phyloP scores from a whole-genome alignment of 2,888 invertebrate genomes.

The Cephalotes varians region DNA sequence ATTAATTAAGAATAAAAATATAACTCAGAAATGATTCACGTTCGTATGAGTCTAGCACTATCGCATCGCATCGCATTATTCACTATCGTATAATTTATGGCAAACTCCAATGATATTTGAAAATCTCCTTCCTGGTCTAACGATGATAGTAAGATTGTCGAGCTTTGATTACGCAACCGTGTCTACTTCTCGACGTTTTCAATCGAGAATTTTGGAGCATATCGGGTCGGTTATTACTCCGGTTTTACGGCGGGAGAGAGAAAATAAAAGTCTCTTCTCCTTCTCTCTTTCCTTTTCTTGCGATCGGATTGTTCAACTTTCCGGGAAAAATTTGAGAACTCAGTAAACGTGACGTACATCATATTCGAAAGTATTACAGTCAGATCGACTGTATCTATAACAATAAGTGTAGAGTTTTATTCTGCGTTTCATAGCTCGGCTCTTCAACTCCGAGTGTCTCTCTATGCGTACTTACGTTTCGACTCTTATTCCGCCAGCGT shows the following conservation, averaged over 20 bases:
- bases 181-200: slow-evolving; percentile 11
- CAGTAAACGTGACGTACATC: slow-evolving; percentile 44
- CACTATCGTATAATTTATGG: background rate
- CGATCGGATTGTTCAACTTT: slow-evolving; percentile 1
- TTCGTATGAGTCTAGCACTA: background rate
- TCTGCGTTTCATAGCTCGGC: background rate
- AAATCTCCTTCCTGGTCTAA: background rate
- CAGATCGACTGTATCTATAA: background rate
- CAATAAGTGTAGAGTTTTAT: background rate
- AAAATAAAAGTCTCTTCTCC: background rate
- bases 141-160: slow-evolving; percentile 6
- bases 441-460: background rate
- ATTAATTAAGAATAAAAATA: slow-evolving; percentile 7
- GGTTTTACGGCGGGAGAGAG: slow-evolving; percentile 5
- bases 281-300: background rate
- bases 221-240: slow-evolving; percentile 15
- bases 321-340: slow-evolving; percentile 21
- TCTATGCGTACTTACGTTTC: slow-evolving; percentile 2
- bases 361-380: slow-evolving; percentile 30
- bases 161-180: slow-evolving; percentile 22
- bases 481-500: background rate
- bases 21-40: slow-evolving; percentile 1
- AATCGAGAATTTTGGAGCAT: slow-evolving; percentile 15
- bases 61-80: background rate
- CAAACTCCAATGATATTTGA: background rate